A percentile compares a stretch with the other conserved stretches of the same genome.
These are phyloP conservation scores for Periophthalmus modestus DNA, from an alignment of 2,113 vertebrate genomes.

Conservation along the genomic window DNA sequence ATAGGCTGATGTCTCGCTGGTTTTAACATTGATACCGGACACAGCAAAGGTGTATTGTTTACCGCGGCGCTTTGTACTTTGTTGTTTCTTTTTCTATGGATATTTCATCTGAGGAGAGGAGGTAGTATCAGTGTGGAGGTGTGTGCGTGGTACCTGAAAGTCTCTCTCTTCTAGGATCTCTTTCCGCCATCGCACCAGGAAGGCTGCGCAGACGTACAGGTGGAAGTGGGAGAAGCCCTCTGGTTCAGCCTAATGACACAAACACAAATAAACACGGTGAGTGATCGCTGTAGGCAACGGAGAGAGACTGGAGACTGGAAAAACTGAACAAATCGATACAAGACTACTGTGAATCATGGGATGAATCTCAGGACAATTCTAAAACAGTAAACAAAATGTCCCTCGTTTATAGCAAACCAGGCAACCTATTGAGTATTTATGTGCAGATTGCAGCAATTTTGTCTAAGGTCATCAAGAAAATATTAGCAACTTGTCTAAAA, in stretches of 20 bases:
- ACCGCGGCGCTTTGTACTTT: neutral
- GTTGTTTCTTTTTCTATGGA: neutral
- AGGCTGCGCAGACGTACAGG: constrained; percentile 95
- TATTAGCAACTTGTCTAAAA: too few species aligned
- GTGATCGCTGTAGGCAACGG: neutral
- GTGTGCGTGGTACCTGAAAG: constrained; percentile 85
- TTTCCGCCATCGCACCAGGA: constrained; percentile 92
- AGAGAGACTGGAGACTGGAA: neutral
- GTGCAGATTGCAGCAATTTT: too few species aligned
- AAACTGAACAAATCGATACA: neutral
- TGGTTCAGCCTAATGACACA: constrained; percentile 85
- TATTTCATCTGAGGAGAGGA: neutral
- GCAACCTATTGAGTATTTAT: too few species aligned
- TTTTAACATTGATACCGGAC: neutral
- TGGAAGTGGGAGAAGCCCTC: constrained; percentile 98
- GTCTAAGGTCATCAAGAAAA: too few species aligned
- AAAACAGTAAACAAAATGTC: too few species aligned
- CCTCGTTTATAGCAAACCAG: too few species aligned
- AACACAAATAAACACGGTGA: neutral
- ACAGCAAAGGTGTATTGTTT: neutral
- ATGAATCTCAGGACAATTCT: neutral
- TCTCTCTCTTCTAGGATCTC: constrained; percentile 82
- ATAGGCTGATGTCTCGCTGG: neutral
- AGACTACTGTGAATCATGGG: neutral
- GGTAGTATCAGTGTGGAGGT: neutral